Conservation (phyloP, 2,113 vertebrate species). For the Perognathus longimembris region DNA sequence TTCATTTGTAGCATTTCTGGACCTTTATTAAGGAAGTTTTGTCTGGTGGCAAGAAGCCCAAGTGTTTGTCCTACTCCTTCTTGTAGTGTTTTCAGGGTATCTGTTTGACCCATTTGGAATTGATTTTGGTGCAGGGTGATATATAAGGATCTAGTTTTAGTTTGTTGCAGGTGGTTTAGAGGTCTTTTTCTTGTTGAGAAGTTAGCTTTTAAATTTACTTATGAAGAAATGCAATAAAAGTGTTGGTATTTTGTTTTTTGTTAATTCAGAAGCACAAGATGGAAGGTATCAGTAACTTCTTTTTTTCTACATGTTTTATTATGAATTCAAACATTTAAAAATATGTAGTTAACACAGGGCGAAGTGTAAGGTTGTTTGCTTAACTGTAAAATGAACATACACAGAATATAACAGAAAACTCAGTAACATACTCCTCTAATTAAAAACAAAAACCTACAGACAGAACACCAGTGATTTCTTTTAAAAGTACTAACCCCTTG, state of each 20-base stretch:
- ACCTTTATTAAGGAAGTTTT: too few species aligned
- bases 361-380: neutral
- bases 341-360: slow-evolving; percentile 45
- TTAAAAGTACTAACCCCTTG: neutral
- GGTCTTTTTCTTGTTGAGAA: slow-evolving; percentile 60
- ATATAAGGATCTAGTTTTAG: too few species aligned
- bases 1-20: too few species aligned
- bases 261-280: slow-evolving; percentile 45
- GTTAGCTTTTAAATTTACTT: slow-evolving; percentile 63
- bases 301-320: neutral
- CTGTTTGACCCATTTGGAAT: too few species aligned
- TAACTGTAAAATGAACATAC: neutral
- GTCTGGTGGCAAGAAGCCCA: too few species aligned
- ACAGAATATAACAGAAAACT: slow-evolving; percentile 22
- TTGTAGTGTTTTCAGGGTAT: too few species aligned
- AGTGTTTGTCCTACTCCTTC: too few species aligned
- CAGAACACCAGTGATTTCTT: too few species aligned
- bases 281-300: neutral
- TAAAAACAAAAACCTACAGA: neutral
- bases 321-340: slow-evolving; percentile 6
- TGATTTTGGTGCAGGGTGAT: too few species aligned
- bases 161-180: too few species aligned
- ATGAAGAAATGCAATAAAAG: slow-evolving; percentile 62
- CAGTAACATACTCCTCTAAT: slow-evolving; percentile 44
- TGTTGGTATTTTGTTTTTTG: slow-evolving; percentile 4